Base-by-base conservation (phyloP, 1,140 invertebrate species). In the Ruditapes philippinarum region DNA sequence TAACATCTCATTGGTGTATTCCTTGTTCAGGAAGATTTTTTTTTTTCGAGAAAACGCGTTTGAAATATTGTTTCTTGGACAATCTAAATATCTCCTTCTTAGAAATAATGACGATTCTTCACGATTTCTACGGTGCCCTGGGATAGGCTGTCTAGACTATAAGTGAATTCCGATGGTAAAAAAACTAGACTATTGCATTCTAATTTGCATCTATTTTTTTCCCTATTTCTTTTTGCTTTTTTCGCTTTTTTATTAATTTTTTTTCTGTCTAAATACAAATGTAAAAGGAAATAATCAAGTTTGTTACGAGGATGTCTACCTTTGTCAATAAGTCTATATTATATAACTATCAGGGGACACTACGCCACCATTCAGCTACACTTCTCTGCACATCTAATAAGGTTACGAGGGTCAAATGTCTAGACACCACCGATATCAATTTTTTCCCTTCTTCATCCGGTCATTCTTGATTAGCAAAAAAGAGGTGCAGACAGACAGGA, bases 361-460 rank as follows among this genome's bases (percentile, higher is more conserved):
- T 62, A 62, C 25, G 28, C 57, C 25, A 62, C n/a, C n/a, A 62
- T 28, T 62, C 25, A 0, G 25, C 57, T 1, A 19, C 28, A 78
- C 1, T 31, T 78, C 45, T 78, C 74, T 78, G 42, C 74, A 78
- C 74, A 78, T 78, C 45, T 54, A 57, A 57, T 54, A 78, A 49
- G 74, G 74, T 78, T 49, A 54, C 12, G 11, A 5, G 54, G 74
- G 74, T 22, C 45, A 78, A 31, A 49, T 51, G 74, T 78, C 74
- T 78, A 78, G 74, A 78, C 74, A 57, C 3, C 49, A 78, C 14
- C 36, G 12, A 49, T 54, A 78, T 78, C 74, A 40, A 74, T 45
- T 54, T 54, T n/a, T n/a, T n/a, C n/a, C n/a, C n/a, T n/a, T n/a
- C n/a, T n/a, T n/a, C n/a, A n/a, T n/a, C n/a, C n/a, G n/a, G 49